Conservation (phyloP, 2,888 invertebrate species). For the Hirtodrosophila trivittata region DNA sequence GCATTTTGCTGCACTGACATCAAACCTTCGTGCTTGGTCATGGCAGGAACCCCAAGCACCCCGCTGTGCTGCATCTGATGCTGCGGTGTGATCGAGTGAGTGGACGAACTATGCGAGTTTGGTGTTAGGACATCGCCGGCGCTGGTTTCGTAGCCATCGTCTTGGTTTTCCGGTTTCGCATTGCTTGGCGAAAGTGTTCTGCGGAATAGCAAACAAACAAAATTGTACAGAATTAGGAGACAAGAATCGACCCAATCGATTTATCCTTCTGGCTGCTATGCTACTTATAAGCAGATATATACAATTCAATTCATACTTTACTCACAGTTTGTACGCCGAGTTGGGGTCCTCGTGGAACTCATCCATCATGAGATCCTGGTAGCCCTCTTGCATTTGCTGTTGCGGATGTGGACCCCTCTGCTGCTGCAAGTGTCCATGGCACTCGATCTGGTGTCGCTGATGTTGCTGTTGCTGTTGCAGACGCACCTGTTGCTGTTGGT, state of each 20-base stretch:
- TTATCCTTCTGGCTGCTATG: too few species aligned
- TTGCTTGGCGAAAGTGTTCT: conserved; percentile 80
- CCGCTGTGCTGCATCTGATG: conserved; percentile 67
- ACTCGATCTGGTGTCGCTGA: conserved; percentile 68
- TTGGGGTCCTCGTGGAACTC: conserved; percentile 80
- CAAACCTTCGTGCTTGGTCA: conserved; percentile 55
- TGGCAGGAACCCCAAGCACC: conserved; percentile 33
- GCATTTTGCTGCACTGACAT: conserved; percentile 39
- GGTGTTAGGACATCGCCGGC: conserved; percentile 86
- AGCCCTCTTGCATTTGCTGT: conserved; percentile 58
- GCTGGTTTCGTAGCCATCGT: conserved; percentile 96
- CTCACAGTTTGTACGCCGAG: conserved; percentile 80
- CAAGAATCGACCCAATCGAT: neutral
- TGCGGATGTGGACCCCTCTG: conserved; percentile 47
- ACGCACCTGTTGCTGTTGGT: conserved; percentile 60
- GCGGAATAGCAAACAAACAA: too few species aligned
- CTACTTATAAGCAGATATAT: neutral
- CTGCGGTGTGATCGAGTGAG: conserved; percentile 80
- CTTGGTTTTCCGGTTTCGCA: conserved; percentile 88
- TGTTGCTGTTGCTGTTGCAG: conserved; percentile 72
- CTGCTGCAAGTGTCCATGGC: conserved; percentile 81
- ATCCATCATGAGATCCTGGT: conserved; percentile 81
- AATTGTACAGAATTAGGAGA: neutral
- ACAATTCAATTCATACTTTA: conserved; percentile 41
- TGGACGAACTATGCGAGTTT: conserved; percentile 81